Percentiles rank a stretch among this genome's conserved stretches.
These are phyloP conservation scores for Zygaena filipendulae DNA, from an alignment of 2,888 invertebrate genomes.

Conservation along the genomic window DNA sequence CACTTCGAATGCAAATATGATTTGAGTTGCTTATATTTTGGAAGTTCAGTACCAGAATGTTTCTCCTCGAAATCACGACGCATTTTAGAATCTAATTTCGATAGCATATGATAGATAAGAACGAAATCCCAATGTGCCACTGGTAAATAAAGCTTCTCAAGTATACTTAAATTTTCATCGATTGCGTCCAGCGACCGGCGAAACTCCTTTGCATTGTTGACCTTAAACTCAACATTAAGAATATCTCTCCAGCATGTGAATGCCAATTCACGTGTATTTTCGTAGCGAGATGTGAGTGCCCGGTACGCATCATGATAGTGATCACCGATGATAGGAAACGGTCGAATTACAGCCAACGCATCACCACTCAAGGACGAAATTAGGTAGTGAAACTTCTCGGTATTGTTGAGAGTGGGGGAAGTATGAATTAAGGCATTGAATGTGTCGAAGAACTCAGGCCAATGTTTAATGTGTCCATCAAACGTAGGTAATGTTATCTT, in stretches of 20 bases:
- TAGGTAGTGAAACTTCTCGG: conserved; percentile 9
- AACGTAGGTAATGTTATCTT: conserved; percentile 7
- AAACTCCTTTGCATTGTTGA: conserved; percentile 5
- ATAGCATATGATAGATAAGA: conserved; percentile 7
- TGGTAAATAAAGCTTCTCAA: conserved; percentile 8
- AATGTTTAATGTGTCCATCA: conserved; percentile 7
- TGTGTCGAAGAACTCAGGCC: conserved; percentile 6
- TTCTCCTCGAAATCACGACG: conserved; percentile 10
- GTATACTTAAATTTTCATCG: conserved; percentile 13
- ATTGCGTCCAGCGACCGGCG: conserved; percentile 4
- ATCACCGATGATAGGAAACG: conserved; percentile 5
- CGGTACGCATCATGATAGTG: too few relatives aligned
- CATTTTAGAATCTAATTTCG: conserved; percentile 9
- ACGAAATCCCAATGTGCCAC: conserved; percentile 9
- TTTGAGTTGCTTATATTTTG: neutral
- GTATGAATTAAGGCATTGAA: too few relatives aligned
- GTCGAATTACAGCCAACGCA: conserved; percentile 5
- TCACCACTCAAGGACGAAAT: conserved; percentile 5
- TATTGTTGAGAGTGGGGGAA: conserved; percentile 2
- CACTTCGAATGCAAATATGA: conserved; percentile 2
- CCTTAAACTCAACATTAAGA: conserved; percentile 9
- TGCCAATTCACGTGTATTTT: conserved; percentile 9
- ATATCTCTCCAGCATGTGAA: conserved; percentile 12
- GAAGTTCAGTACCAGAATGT: neutral
- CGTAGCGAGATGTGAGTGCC: conserved; percentile 1